Base-by-base conservation (phyloP, 2,888 invertebrate species). In the Apotomis capreana region DNA sequence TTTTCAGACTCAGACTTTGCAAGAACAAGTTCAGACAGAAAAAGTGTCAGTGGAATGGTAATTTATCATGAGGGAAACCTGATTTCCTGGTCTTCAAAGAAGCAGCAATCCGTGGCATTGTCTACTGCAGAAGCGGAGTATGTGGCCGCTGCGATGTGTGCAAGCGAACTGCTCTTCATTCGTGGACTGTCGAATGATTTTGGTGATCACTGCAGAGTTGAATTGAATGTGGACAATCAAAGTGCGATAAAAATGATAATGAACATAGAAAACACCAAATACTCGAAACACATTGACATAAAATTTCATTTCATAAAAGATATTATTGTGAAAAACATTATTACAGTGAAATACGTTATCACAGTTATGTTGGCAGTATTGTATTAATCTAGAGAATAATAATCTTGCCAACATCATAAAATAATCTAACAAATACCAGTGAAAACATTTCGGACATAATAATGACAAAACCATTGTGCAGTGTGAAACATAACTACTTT, bases 1-100 rank as follows among this genome's bases (percentile, higher is more conserved):
- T 60, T 60, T 46, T 60, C 46, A 44, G 60, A 60, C 15, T 44
- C 60, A 8, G 60, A 60, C 4, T 60, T 37, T 37, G 60, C 46
- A 9, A 15, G 60, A 10, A 46, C 44, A 15, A 60, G 9, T 4
- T 4, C 15, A 8, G 60, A 44, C 13, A 8, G 46, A 5, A 60
- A 60, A 46, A 46, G 46, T 15, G 44, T 44, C 46, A 60, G 46
- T 4, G 60, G 60, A 3, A 15, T 15, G 15, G 15, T 46, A n/a
- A 15, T 60, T 10, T 15, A 46, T 44, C 46, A 46, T 9, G 10
- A 60, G 10, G 60, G 46, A 44, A 46, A 46, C 4, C 15, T 46
- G 9, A 46, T 60, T 6, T 46, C 60, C 9, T 60, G 60, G 60
- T 13, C 15, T 9, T 60, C 60, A 9, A 44, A 12, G 10, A 60